Conservation (phyloP, 2,797 vertebrate genomes). For the Urophycis tenuis region DNA sequence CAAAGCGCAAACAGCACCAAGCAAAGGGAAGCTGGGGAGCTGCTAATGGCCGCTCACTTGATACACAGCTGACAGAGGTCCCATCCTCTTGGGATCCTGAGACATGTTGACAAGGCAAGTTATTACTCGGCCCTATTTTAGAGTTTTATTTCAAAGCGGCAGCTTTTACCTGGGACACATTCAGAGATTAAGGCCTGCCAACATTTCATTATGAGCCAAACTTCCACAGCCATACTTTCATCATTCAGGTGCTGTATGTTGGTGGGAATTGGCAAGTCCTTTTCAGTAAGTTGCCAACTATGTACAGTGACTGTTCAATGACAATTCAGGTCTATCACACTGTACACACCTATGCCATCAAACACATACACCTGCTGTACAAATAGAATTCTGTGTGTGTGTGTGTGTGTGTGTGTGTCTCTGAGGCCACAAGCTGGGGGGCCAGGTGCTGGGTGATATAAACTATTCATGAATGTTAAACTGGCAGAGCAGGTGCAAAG, state of each 20-base stretch:
- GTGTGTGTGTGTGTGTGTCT: neutral
- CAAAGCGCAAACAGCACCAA: neutral
- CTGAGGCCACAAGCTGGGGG: constrained; percentile 9
- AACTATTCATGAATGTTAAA: constrained; percentile 67
- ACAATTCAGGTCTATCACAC: neutral
- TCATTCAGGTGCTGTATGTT: no score
- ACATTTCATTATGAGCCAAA: neutral
- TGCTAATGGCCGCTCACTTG: no score
- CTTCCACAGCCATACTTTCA: no score
- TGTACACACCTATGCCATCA: neutral
- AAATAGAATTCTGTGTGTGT: constrained; percentile 9
- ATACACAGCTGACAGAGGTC: no score
- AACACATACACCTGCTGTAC: neutral
- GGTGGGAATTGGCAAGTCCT: no score
- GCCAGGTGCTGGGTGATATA: constrained; percentile 52
- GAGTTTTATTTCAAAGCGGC: neutral
- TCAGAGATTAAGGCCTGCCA: no score
- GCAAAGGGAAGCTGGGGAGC: no score
- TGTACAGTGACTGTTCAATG: no score
- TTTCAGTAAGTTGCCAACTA: no score
- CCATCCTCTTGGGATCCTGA: no score
- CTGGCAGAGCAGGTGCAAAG: constrained; percentile 61
- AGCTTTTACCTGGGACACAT: neutral
- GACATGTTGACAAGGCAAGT: no score
- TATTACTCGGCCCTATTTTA: no score